Evolutionary conservation across 1,140 invertebrate genomes (phyloP).

Genomic region (Aleiodes sp.): DNA sequence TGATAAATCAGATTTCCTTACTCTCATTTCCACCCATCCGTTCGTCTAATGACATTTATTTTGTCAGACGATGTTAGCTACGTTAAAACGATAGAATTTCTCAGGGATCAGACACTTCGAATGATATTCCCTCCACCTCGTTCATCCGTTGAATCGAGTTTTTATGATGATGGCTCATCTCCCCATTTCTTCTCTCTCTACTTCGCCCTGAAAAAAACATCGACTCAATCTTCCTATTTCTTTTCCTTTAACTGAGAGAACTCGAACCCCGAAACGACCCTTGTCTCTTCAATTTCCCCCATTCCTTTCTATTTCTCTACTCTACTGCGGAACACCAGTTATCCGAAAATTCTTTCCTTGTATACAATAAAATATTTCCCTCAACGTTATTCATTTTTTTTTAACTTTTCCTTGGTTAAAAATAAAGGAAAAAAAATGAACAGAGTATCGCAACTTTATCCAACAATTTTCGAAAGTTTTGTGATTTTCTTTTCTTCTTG

Average conservation of each 20-base stretch:
- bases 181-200: neutral
- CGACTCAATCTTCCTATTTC: neutral
- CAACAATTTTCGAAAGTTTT: constrained; percentile 1
- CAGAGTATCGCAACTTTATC: too few species aligned
- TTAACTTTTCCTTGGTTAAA: neutral
- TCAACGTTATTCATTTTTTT: neutral
- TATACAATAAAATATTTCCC: neutral
- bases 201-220: neutral
- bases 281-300: neutral
- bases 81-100: neutral
- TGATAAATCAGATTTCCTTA: too few species aligned
- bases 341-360: neutral
- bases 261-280: neutral
- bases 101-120: neutral
- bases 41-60: too few species aligned
- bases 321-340: neutral
- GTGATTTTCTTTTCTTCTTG: neutral
- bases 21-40: too few species aligned
- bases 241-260: neutral
- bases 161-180: neutral
- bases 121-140: neutral
- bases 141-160: neutral
- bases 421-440: neutral
- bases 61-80: too few species aligned
- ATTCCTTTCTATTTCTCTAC: neutral